Evolutionary conservation across 2,113 vertebrate species (phyloP).

Genomic region (Chaenocephalus aceratus): DNA sequence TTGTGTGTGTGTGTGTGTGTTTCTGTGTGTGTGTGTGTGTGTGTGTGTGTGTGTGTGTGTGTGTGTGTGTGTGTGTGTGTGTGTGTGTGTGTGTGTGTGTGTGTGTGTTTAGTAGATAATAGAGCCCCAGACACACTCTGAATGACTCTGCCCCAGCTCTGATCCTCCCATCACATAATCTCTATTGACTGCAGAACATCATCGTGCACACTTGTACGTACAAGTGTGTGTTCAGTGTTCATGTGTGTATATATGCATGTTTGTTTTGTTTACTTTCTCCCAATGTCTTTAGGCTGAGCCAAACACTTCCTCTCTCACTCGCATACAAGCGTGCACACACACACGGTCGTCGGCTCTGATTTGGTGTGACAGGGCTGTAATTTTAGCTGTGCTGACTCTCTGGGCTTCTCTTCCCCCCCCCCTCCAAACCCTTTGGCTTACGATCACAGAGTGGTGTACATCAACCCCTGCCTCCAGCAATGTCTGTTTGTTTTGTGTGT

Average conservation of each 20-base stretch:
- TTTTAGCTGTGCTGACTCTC: conserved; percentile 76
- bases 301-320: conserved; percentile 54
- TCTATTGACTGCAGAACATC: conserved; percentile 37
- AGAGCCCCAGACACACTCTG: conserved; percentile 8
- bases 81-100: no score
- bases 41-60: not conserved
- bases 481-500: conserved; percentile 50
- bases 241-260: conserved; percentile 15
- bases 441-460: conserved; percentile 69
- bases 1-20: not conserved
- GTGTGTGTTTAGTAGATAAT: conserved; percentile 10
- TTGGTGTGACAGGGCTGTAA: conserved; percentile 75
- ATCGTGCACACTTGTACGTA: conserved; percentile 7
- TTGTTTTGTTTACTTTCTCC: conserved; percentile 60
- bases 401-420: conserved; percentile 46
- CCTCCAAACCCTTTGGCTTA: conserved; percentile 61
- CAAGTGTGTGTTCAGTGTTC: conserved; percentile 7
- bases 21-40: no score
- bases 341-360: conserved; percentile 64
- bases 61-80: no score
- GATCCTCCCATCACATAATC: conserved; percentile 33
- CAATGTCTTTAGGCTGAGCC: conserved; percentile 61
- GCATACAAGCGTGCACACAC: conserved; percentile 26
- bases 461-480: conserved; percentile 53
- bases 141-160: not conserved